Base-by-base conservation (phyloP, 1,140 invertebrate species). In the Acyrthosiphon pisum region DNA sequence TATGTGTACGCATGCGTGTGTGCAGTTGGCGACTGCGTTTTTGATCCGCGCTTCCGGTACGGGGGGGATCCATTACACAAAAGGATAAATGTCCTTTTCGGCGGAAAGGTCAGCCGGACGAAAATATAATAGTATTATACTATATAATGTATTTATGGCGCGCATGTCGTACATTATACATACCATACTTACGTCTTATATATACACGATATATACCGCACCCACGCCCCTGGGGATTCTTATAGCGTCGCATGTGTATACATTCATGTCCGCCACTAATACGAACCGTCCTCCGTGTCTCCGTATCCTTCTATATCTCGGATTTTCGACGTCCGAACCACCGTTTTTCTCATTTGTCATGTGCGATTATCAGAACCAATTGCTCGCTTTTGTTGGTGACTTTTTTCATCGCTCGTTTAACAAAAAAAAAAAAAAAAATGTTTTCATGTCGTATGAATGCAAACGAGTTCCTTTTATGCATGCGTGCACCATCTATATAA, bases 11-110 rank as follows among this genome's bases (percentile, higher is more conserved):
- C 60, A 68, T 68, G 30, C 11, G 1, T 68, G 30, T 89, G 50
- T 89, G 22, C 22, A 53, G 26, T 87, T 56, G 22, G 91, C 46
- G 26, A 81, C 60, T 91, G 90, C 14, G 44, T 37, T 92, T 91
- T 92, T 50, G 76, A 92, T 92, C 91, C 46, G 46, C 91, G 68
- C 76, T 92, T 92, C 91, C 91, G 91, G 91, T 83, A n/a, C 44
- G n/a, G 18, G 41, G 22, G 18, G 76, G 91, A 83, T 92, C 68
- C n/a, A 83, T 92, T 92, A 83, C 91, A 83, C 91, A 83, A 92
- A 83, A 92, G 91, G 91, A 92, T 83, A 92, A 92, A 83, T 83
- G 76, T 81, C 68, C n/a, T 35, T 46, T 91, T 83, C 90, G 90
- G 90, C 46, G 68, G 68, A 92, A 92, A 92, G 91, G 91, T 92